Evolutionary conservation across 2,797 vertebrate species (phyloP), one percentile per base, ranked within the genome.

Genomic region (Bradypus variegatus): DNA sequence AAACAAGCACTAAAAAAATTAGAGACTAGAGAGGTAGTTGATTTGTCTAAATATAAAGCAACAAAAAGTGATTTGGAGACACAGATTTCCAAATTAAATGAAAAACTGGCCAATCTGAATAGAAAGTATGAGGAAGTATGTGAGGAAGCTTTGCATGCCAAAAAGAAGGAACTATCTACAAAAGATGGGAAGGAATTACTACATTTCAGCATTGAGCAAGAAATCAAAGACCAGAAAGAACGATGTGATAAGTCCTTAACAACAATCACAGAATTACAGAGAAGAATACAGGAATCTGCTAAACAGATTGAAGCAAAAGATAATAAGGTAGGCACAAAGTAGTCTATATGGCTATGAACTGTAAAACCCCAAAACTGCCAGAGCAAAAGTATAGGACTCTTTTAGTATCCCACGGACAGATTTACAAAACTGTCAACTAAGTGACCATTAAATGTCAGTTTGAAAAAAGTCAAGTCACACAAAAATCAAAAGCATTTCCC

Each of bases 271-370:
- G 98, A 99, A 31, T 97, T 99, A 72, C 98, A 99, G 97, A 98
- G 96, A 95, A 98, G 98, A 90, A 99, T 99, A 93, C 98, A 99
- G 96, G 97, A 97, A 0, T 99, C 99, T 1, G 98, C 98, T 3
- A 98, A 98, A 95, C 98, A 99, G 96, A 98, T 99, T 6, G 98
- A 99, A 95, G 98, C 98, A 36, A 99, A 99, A 97, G 99, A 99
- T 96, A 99, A 98, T 95, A 99, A 99, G 98, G 99, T 99, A 96
- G 91, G 93, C 2, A 14, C 38, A 70, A 1, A 1, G 19, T 25
- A 2, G 38, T 27, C 19, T 45, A 45, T 0, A 1, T 29, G 70
- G 7, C 64, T 76, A 5, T 72, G 15, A 2, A 0, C 7, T 33
- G 13, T 69, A 50, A 90, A 86, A 21, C 36, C 21, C 77, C 53